Evolutionary conservation across 2,113 vertebrate genomes (phyloP), one percentile per base, ranked within the genome.

Genomic region (Numida meleagris): DNA sequence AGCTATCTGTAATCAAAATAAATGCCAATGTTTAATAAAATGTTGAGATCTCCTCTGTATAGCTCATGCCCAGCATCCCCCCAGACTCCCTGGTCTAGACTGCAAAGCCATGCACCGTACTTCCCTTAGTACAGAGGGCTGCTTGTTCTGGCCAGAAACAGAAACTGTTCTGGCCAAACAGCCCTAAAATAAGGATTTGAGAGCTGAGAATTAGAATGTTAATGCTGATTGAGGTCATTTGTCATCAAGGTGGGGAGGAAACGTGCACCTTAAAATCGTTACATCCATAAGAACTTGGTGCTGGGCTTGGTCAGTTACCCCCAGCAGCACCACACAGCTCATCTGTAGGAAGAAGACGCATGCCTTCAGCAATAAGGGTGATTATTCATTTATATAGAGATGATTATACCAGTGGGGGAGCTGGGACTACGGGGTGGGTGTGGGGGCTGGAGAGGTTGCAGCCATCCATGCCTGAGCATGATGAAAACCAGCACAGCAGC

Each of bases 1-100:
- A 67, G 63, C 38, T 95, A n/a, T 92, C 91, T 4, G 5, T 95
- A 87, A 95, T 65, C 63, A 34, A 76, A 93, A 93, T 96, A 89
- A 94, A 91, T 38, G 23, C 77, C 46, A 29, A 29, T 40, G 77
- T 93, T 93, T 91, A 90, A 67, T 93, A 95, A 71, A 91, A 58
- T 0, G 0, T 2, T 42, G 33, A 61, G 8, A 61, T 78, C 78
- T 15, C 27, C 50, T 83, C 57, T 72, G 25, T 48, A 25, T 19
- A 53, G 21, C 34, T 7, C 34, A 33, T 11, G 50, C 13, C 38
- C 50, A 46, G 70, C 78, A 75, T 40, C 82, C 14, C 1, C 12
- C 68, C 43, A 43, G 62, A 51, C n/a, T 42, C 42, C 67, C 14
- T 31, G 16, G 18, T 4, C 16, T 11, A 21, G 29, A 63, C 1